phyloP scores from a whole-genome alignment of 2,113 vertebrate genomes.

The Mungos mungo region DNA sequence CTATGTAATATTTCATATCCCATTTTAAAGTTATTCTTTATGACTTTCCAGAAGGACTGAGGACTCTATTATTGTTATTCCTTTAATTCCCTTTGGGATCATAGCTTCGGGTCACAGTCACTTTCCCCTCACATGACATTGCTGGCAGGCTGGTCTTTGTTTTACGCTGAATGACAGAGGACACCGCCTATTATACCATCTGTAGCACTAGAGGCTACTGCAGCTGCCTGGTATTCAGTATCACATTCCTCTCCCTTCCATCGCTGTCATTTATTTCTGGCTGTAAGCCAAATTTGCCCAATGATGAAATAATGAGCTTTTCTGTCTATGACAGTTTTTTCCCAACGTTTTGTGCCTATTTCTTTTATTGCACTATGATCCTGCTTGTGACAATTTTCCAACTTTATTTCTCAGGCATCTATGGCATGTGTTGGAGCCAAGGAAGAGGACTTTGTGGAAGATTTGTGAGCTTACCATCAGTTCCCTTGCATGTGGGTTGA shows the following conservation, averaged over 20 bases:
- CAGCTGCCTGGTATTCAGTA: neutral
- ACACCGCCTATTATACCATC: neutral
- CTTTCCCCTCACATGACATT: neutral
- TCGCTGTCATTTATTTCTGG: conserved; percentile 10
- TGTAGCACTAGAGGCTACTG: neutral
- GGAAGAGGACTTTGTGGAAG: neutral
- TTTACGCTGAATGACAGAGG: neutral
- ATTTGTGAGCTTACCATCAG: neutral
- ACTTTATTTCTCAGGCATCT: neutral
- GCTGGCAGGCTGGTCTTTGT: neutral
- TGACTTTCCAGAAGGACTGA: neutral
- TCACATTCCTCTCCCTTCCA: neutral
- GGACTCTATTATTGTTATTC: neutral
- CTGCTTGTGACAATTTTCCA: neutral
- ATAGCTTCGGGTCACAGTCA: neutral
- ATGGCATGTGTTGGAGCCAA: neutral
- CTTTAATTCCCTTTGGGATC: neutral
- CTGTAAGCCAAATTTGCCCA: neutral
- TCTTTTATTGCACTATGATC: neutral
- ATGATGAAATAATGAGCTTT: conserved; percentile 26
- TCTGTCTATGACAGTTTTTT: neutral
- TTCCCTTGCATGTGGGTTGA: neutral
- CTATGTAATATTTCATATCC: neutral
- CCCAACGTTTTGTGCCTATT: neutral
- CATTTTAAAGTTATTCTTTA: neutral